A percentile compares a stretch with the other conserved stretches of the same genome.
Evolutionary conservation across 2,797 vertebrate species (phyloP).

Genomic region (Pteropus rufus): DNA sequence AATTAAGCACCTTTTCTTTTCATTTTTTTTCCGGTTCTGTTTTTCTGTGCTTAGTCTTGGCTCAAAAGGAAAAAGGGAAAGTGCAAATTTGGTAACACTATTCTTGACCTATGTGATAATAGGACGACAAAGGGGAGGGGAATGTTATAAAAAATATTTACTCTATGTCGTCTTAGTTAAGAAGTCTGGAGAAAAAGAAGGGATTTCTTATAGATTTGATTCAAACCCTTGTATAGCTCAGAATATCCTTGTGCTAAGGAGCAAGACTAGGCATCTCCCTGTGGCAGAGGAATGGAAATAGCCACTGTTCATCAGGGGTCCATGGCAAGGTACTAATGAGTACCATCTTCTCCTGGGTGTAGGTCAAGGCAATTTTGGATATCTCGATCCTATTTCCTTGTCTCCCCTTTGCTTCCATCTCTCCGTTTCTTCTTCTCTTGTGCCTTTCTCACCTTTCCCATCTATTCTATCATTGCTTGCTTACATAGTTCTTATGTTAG

Average conservation of each 20-base stretch:
- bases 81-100: slow-evolving; percentile 22
- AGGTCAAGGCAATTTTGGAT: not conserved
- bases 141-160: slow-evolving; percentile 27
- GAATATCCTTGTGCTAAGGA: not conserved
- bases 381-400: not conserved
- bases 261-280: not conserved
- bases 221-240: not conserved
- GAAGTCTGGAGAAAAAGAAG: not conserved
- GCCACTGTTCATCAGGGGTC: not conserved
- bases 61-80: slow-evolving; percentile 37
- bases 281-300: slow-evolving; percentile 19
- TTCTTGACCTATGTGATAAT: not conserved
- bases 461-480: not conserved
- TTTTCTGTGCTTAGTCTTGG: slow-evolving; percentile 27
- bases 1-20: not conserved
- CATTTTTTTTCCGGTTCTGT: not conserved
- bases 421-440: slow-evolving; percentile 20
- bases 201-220: not conserved
- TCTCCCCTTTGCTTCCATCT: not conserved
- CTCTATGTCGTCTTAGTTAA: slow-evolving; percentile 13
- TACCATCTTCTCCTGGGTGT: not conserved
- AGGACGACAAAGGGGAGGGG: not conserved
- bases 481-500: not conserved
- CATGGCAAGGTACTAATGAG: not conserved
- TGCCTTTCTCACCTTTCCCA: not conserved